phyloP scores from a whole-genome alignment of 2,113 vertebrate genomes.

The Ailurus styani region DNA sequence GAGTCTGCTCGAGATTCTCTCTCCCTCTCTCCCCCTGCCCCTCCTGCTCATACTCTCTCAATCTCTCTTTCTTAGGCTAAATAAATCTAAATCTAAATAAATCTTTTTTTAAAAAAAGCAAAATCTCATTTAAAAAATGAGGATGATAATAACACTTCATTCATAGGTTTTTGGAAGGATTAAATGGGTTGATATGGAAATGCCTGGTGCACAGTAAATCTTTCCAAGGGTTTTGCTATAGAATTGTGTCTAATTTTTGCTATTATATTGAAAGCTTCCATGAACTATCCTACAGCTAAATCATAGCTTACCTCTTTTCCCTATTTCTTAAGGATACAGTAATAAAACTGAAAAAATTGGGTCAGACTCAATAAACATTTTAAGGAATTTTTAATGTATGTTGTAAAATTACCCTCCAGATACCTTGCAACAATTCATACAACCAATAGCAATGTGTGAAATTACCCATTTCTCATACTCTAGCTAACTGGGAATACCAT shows the following conservation, averaged over 20 bases:
- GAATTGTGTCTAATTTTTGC: background rate
- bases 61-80: no score
- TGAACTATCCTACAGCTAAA: background rate
- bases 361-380: background rate
- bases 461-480: background rate
- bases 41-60: background rate
- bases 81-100: no score
- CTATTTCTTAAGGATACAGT: background rate
- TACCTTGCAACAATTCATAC: background rate
- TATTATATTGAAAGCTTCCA: background rate
- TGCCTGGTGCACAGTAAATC: background rate
- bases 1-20: background rate
- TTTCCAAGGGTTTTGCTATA: background rate
- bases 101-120: no score
- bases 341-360: background rate
- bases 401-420: background rate
- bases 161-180: background rate
- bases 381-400: background rate
- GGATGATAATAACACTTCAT: background rate
- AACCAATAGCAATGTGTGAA: background rate
- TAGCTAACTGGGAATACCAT: background rate
- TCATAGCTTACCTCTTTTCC: background rate
- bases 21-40: background rate
- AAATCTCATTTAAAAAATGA: background rate
- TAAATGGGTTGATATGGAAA: background rate